Conservation (phyloP, 2,797 vertebrate species). For the Leptoclinus maculatus region DNA sequence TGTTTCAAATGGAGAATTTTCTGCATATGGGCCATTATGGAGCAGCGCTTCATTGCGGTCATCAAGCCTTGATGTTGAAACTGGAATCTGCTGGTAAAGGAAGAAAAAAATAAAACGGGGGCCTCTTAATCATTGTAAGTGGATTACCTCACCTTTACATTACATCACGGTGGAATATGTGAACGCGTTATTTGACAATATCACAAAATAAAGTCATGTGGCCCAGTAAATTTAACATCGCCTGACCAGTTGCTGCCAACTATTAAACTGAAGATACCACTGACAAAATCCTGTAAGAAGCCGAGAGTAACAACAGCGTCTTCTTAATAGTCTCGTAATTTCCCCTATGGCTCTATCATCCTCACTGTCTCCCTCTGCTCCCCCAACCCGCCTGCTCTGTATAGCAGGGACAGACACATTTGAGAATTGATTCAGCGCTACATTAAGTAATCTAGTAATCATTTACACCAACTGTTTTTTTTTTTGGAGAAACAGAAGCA, state of each 20-base stretch:
- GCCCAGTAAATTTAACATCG: conserved; percentile 64
- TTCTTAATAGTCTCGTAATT: conserved; percentile 76
- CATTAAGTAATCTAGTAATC: conserved; percentile 84
- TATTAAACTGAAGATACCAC: conserved; percentile 56
- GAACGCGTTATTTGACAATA: conserved; percentile 66
- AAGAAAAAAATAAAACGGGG: conserved; percentile 49
- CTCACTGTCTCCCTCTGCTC: conserved; percentile 68
- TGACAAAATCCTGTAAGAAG: conserved; percentile 64
- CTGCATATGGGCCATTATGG: conserved; percentile 45
- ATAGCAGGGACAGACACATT: conserved; percentile 73
- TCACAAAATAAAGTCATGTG: conserved; percentile 61
- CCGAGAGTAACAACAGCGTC: conserved; percentile 74
- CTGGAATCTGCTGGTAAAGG: conserved; percentile 33
- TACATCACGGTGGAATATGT: conserved; percentile 73
- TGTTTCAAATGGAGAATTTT: conserved; percentile 68
- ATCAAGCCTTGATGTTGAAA: conserved; percentile 60
- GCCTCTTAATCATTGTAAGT: conserved; percentile 77
- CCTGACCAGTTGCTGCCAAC: conserved; percentile 59
- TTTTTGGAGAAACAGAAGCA: conserved; percentile 69
- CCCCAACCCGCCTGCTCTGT: conserved; percentile 40
- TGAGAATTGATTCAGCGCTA: conserved; percentile 85
- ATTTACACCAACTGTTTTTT: conserved; percentile 80
- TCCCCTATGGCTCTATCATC: conserved; percentile 78
- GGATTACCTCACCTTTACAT: conserved; percentile 78
- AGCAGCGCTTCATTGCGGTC: conserved; percentile 45